Percentiles rank a stretch among this genome's conserved stretches.
Evolutionary conservation across 2,113 vertebrate species (phyloP).

Genomic region (Chlorodrepanis virens): DNA sequence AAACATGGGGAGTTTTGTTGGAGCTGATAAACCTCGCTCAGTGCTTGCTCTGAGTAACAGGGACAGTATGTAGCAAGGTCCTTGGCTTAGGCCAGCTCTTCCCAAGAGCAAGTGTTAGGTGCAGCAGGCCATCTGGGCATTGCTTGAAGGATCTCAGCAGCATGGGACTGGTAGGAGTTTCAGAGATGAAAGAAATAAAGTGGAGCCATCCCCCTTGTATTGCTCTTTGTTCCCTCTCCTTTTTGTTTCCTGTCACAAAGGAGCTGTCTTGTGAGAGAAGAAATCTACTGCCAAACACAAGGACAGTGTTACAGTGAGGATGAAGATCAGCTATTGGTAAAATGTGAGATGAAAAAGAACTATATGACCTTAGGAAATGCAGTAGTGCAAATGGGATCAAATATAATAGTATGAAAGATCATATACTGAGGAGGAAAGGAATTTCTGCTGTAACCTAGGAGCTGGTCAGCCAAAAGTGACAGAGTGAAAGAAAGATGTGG

Average conservation of each 20-base stretch:
- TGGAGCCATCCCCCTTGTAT: neutral
- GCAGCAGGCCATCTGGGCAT: neutral
- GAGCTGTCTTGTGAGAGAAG: neutral
- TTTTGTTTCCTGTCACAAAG: neutral
- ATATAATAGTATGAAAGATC: neutral
- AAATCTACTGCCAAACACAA: neutral
- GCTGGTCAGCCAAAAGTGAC: neutral
- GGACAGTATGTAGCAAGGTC: neutral
- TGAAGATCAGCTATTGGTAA: neutral
- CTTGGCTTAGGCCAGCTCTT: neutral
- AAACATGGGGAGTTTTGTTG: neutral
- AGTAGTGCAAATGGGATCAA: neutral
- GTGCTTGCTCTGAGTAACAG: neutral
- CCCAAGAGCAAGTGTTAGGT: neutral
- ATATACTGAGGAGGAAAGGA: neutral
- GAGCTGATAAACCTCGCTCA: neutral
- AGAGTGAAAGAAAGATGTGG: neutral
- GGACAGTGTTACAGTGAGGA: neutral
- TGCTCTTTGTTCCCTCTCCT: neutral
- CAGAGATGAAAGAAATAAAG: neutral
- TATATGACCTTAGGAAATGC: neutral
- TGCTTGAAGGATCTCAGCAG: neutral
- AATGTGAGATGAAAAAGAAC: neutral
- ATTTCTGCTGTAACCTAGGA: neutral
- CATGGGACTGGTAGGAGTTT: neutral